Conservation (phyloP, 2,888 invertebrate species). For the Diplazon laetatorius region DNA sequence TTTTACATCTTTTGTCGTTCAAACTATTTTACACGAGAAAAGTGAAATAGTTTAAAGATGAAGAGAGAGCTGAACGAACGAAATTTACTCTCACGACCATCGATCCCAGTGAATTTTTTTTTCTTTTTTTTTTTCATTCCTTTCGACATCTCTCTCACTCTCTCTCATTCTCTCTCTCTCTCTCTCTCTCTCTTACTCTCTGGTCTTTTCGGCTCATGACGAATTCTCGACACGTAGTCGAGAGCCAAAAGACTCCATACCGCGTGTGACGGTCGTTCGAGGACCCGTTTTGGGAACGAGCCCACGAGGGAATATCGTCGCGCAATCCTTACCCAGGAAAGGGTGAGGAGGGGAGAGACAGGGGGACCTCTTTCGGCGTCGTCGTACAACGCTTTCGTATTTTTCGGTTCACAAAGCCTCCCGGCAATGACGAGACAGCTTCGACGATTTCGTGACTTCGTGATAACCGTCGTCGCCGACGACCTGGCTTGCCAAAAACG, state of each 20-base stretch:
- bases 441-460: conserved; percentile 27
- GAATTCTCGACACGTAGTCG: conserved; percentile 31
- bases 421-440: conserved; percentile 7
- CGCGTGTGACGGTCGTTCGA: conserved; percentile 11
- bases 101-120: conserved; percentile 9
- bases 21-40: too few relatives aligned
- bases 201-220: too few relatives aligned
- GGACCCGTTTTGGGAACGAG: conserved; percentile 36
- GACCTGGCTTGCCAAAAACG: conserved; percentile 25
- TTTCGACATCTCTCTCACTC: too few relatives aligned
- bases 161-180: too few relatives aligned
- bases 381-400: not conserved
- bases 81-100: conserved; percentile 28
- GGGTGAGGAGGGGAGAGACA: too few relatives aligned
- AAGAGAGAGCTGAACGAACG: not conserved
- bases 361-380: conserved; percentile 14
- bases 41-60: not conserved
- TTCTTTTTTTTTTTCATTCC: too few relatives aligned
- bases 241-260: conserved; percentile 26
- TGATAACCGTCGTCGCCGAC: not conserved
- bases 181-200: too few relatives aligned
- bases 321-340: conserved; percentile 7
- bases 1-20: not conserved
- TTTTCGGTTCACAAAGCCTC: conserved; percentile 34
- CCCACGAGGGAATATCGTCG: conserved; percentile 12